A percentile compares a stretch with the other conserved stretches of the same genome.
phyloP scores from a whole-genome alignment of 1,140 invertebrate species.

The Musca vetustissima region DNA sequence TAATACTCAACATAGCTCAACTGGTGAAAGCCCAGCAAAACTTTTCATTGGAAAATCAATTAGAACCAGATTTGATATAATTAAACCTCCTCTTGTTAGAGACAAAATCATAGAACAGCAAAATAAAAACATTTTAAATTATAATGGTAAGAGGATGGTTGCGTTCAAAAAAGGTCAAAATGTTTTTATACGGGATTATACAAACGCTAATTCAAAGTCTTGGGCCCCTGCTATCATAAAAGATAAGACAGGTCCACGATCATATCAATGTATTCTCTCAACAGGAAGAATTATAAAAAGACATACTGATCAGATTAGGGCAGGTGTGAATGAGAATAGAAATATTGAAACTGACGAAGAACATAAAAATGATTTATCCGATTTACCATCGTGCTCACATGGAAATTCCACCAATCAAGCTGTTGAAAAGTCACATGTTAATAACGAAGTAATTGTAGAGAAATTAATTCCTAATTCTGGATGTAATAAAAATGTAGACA shows the following conservation, averaged over 20 bases:
- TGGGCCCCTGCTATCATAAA: slow-evolving; percentile 14
- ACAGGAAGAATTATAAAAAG: slow-evolving; percentile 21
- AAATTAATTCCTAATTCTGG: not conserved
- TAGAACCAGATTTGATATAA: too few species aligned
- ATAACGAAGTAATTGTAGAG: not conserved
- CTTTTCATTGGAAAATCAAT: too few species aligned
- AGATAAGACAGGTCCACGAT: slow-evolving; percentile 13
- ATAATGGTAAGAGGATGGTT: too few species aligned
- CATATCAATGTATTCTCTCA: slow-evolving; percentile 20
- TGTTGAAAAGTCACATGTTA: not conserved
- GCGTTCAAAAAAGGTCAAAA: slow-evolving; percentile 26
- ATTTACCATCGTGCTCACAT: slow-evolving; percentile 10
- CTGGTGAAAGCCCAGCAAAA: too few species aligned
- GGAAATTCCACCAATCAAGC: not conserved
- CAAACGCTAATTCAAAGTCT: slow-evolving; percentile 11
- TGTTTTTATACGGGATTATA: slow-evolving; percentile 23
- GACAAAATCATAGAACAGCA: too few species aligned
- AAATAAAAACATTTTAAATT: too few species aligned
- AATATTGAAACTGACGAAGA: too few species aligned
- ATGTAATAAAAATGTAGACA: not conserved
- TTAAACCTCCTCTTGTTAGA: too few species aligned
- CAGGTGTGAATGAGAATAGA: not conserved
- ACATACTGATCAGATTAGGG: slow-evolving; percentile 24
- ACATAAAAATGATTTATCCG: not conserved
- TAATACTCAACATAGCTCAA: too few species aligned